Evolutionary conservation across 1,140 invertebrate genomes (phyloP).

Genomic region (Drosophila lowei): DNA sequence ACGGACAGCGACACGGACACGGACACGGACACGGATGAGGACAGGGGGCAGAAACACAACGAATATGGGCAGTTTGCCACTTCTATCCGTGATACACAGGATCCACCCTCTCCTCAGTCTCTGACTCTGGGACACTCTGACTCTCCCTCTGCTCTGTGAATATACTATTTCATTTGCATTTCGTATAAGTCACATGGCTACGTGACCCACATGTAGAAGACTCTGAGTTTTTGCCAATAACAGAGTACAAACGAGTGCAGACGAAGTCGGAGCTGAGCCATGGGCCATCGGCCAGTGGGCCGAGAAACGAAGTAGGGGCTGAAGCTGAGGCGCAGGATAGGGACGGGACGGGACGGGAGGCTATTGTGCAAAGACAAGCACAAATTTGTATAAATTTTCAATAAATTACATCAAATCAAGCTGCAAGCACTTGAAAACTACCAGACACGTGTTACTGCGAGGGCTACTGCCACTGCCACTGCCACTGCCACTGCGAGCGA

Average conservation of each 20-base stretch:
- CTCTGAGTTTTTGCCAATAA: conserved; percentile 46
- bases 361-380: conserved; percentile 61
- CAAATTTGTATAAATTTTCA: conserved; percentile 71
- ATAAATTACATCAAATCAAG: conserved; percentile 74
- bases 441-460: conserved; percentile 43
- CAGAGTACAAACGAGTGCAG: conserved; percentile 44
- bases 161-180: conserved; percentile 71
- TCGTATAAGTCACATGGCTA: conserved; percentile 67
- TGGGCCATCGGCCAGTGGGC: neutral
- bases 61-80: conserved; percentile 45
- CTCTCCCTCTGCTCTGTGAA: conserved; percentile 13
- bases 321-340: conserved; percentile 1
- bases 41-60: neutral
- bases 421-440: conserved; percentile 61
- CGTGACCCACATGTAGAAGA: conserved; percentile 63
- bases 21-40: neutral
- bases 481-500: neutral
- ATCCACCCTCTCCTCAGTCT: neutral
- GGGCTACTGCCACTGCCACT: neutral
- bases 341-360: conserved; percentile 3
- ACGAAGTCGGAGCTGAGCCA: neutral
- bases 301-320: conserved; percentile 3
- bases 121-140: neutral
- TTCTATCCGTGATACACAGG: conserved; percentile 30
- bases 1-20: conserved; percentile 21